phyloP scores from a whole-genome alignment of 2,113 vertebrate genomes.

The Girardinichthys multiradiatus region DNA sequence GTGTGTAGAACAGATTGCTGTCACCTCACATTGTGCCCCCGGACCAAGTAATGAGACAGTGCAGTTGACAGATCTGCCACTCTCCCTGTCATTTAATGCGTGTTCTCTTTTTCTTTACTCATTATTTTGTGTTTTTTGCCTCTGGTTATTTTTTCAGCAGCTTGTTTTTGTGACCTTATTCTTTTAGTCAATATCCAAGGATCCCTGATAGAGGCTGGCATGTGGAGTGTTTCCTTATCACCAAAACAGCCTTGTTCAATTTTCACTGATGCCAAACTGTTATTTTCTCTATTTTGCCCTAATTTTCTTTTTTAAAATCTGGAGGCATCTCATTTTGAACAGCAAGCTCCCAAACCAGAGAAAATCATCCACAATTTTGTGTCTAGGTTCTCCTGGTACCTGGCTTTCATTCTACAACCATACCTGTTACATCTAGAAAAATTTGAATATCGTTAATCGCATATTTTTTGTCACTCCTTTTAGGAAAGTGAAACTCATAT shows the following conservation, averaged over 20 bases:
- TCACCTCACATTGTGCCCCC: slow-evolving; percentile 26
- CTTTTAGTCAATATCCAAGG: slow-evolving; percentile 14
- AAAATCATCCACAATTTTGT: neutral
- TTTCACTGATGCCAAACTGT: neutral
- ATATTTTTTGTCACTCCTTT: too few relatives aligned
- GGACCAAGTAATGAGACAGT: slow-evolving; percentile 53
- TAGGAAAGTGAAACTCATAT: too few relatives aligned
- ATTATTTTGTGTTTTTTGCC: slow-evolving; percentile 36
- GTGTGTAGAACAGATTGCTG: slow-evolving; percentile 21
- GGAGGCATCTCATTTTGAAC: neutral
- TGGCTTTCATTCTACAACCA: neutral
- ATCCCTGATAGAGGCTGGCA: neutral
- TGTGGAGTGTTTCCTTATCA: neutral
- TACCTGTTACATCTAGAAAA: neutral
- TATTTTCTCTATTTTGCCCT: neutral
- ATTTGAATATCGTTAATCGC: too few relatives aligned
- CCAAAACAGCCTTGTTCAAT: neutral
- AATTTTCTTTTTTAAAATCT: neutral
- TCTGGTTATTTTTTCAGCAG: slow-evolving; percentile 18
- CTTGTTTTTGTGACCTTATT: slow-evolving; percentile 13
- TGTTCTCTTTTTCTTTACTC: slow-evolving; percentile 31
- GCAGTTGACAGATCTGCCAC: slow-evolving; percentile 36
- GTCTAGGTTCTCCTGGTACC: neutral
- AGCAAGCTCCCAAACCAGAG: neutral
- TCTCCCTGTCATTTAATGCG: slow-evolving; percentile 31